These are phyloP conservation scores for Nomada hirtipes DNA, from an alignment of 2,888 invertebrate species.

Conservation along the genomic window DNA sequence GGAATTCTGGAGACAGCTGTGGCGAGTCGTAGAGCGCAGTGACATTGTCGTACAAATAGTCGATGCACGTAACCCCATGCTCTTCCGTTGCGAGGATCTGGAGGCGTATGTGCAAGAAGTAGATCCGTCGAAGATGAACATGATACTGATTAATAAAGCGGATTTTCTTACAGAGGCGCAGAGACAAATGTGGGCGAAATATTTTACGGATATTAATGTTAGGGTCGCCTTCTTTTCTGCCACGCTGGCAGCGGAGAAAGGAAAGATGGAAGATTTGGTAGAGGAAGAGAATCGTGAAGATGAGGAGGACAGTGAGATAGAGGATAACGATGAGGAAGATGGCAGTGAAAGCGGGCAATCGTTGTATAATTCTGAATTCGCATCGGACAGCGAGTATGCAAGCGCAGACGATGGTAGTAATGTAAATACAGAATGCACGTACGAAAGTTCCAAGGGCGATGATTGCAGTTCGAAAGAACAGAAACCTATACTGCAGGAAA, in stretches of 20 bases:
- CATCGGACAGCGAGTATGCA: conserved; percentile 74
- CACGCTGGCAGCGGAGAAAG: conserved; percentile 86
- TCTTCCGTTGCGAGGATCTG: conserved; percentile 97
- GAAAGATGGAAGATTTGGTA: conserved; percentile 69
- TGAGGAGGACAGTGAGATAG: conserved; percentile 68
- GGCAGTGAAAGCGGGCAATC: conserved; percentile 64
- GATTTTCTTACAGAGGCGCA: conserved; percentile 94
- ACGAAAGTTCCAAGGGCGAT: not conserved
- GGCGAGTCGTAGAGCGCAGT: conserved; percentile 99
- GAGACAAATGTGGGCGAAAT: conserved; percentile 93
- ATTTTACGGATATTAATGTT: conserved; percentile 90
- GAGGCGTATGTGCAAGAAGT: conserved; percentile 94
- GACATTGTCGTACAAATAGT: conserved; percentile 97
- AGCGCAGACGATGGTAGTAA: conserved; percentile 63
- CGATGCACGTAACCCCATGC: conserved; percentile 97
- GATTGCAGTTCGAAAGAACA: conserved; percentile 31
- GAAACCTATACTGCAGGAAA: conserved; percentile 13
- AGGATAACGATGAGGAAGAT: conserved; percentile 62
- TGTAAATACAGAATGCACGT: not conserved
- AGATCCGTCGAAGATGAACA: conserved; percentile 89
- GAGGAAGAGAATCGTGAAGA: conserved; percentile 66
- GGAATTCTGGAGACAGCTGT: conserved; percentile 99
- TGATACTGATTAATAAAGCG: conserved; percentile 97
- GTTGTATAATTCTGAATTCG: conserved; percentile 61
- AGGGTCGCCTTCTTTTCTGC: conserved; percentile 97